Conservation (phyloP, 2,797 vertebrate species). For the Chrosomus eos region DNA sequence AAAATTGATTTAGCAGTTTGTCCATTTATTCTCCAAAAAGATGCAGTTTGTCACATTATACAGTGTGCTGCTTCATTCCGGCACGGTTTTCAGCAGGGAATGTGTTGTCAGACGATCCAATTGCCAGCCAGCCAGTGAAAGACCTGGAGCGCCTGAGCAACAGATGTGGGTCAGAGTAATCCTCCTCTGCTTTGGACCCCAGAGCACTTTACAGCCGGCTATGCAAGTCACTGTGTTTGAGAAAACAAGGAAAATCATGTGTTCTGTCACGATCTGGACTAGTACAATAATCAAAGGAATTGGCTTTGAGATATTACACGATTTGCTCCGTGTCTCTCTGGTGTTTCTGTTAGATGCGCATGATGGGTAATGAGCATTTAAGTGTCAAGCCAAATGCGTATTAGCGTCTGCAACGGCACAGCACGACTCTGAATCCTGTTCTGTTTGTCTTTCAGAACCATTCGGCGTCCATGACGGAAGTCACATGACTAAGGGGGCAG, state of each 20-base stretch:
- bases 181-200: constrained; percentile 3
- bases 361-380: constrained; percentile 48
- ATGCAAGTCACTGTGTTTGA: constrained; percentile 21
- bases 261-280: constrained; percentile 40
- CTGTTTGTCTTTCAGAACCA: constrained; percentile 86
- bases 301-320: constrained; percentile 5
- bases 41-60: constrained; percentile 41
- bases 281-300: constrained; percentile 48
- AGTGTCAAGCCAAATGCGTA: neutral
- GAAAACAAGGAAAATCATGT: constrained; percentile 8
- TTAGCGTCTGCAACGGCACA: neutral
- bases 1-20: neutral
- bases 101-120: constrained; percentile 36
- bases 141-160: constrained; percentile 6
- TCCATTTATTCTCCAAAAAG: constrained; percentile 37
- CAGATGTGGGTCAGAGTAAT: constrained; percentile 24
- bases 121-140: constrained; percentile 37
- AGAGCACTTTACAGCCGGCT: neutral
- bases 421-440: constrained; percentile 19
- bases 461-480: constrained; percentile 98
- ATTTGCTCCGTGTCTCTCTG: neutral
- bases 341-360: constrained; percentile 16
- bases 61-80: constrained; percentile 39
- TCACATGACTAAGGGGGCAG: constrained; percentile 91
- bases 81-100: constrained; percentile 19